Evolutionary conservation across 2,797 vertebrate genomes (phyloP), one percentile per base, ranked within the genome.

Genomic region (Myotis planiceps): DNA sequence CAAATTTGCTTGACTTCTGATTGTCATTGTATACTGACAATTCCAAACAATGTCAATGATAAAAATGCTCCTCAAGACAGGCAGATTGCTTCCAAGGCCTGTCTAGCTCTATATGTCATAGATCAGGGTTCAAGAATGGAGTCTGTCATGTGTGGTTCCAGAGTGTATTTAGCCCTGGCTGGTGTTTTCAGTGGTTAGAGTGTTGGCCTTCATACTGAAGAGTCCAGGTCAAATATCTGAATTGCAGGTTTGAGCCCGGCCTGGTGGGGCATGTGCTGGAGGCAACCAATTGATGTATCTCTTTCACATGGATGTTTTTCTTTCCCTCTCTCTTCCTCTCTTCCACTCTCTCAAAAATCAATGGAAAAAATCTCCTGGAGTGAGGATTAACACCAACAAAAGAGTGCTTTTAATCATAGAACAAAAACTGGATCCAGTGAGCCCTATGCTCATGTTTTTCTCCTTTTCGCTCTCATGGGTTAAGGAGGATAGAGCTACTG

Each of bases 41-140:
- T 76, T 39, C 1, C 14, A 75, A 74, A 55, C 10, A 83, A 3
- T 65, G 32, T 34, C 16, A 13, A 8, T 72, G 47, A 78, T 53
- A 74, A 72, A 72, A 72, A 81, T 66, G 1, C 2, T 32, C 19
- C 9, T 63, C 1, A 0, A 19, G 7, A 66, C 55, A 68, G 14
- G 42, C 4, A 10, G 18, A 60, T n/a, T 23, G 2, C n/a, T 60
- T 14, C 12, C 3, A 9, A 3, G 0, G 1, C 2, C 47, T 34
- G 10, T 71, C 18, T 32, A 9, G 1, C 6, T 34, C 29, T 18
- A 4, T 2, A 14, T 6, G 9, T 10, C 12, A 68, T 6, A 9
- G 14, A 66, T 34, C 9, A 27, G 13, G 9, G 2, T 2, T 88
- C 12, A 34, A 32, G 13, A 74, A 78, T 10, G 21, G 19, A 89